Conservation (phyloP, 2,113 vertebrate genomes). For the Balaenoptera acutorostrata region DNA sequence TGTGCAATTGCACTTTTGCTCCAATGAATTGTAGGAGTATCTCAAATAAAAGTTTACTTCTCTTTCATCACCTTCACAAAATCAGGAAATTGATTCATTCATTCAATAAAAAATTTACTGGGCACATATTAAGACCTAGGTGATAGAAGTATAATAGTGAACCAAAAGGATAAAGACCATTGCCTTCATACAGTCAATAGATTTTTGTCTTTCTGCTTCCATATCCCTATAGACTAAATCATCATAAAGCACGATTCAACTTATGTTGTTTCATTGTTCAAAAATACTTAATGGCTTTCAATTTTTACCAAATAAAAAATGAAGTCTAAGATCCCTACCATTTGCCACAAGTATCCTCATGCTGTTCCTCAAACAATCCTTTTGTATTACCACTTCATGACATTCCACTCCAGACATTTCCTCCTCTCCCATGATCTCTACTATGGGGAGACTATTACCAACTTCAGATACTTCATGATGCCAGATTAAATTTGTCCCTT, state of each 20-base stretch:
- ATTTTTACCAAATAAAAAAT: not conserved
- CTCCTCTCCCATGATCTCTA: not conserved
- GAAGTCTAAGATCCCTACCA: not conserved
- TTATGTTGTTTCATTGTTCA: not conserved
- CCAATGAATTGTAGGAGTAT: not conserved
- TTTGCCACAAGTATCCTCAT: not conserved
- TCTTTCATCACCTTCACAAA: not conserved
- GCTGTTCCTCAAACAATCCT: not conserved
- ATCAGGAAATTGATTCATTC: slow-evolving; percentile 2
- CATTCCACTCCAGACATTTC: not conserved
- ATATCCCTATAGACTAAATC: not conserved
- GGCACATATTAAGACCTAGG: not conserved
- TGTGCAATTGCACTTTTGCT: not conserved
- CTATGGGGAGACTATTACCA: not conserved
- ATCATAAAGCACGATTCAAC: not conserved
- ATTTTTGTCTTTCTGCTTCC: not conserved
- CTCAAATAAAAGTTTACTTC: slow-evolving; percentile 14
- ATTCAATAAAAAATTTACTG: slow-evolving; percentile 15
- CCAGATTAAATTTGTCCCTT: not conserved
- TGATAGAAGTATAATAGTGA: not conserved
- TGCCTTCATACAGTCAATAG: not conserved
- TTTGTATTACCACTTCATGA: not conserved
- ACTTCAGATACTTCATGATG: not conserved
- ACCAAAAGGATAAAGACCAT: not conserved
- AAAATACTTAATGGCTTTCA: not conserved